A percentile compares a stretch with the other conserved stretches of the same genome.
Conservation (phyloP, 2,888 invertebrate species). For the Noctua comes region DNA sequence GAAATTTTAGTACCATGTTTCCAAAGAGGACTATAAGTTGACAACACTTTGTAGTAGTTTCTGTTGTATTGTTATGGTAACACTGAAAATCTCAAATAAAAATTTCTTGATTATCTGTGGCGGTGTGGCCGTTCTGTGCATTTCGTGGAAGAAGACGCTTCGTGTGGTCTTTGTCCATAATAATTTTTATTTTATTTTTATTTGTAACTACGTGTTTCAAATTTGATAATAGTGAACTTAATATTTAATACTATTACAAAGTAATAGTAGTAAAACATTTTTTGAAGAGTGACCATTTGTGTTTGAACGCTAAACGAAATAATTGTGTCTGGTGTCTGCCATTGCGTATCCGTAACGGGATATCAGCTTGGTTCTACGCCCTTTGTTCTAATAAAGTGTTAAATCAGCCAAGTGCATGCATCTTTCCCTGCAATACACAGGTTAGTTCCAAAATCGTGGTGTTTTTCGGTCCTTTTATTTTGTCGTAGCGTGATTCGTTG, state of each 20-base stretch:
- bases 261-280: constrained; percentile 79
- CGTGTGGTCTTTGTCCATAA: constrained; percentile 84
- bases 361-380: constrained; percentile 88
- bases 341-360: constrained; percentile 89
- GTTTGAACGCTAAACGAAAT: constrained; percentile 69
- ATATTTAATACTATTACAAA: constrained; percentile 77
- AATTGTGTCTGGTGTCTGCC: constrained; percentile 80
- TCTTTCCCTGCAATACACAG: constrained; percentile 90
- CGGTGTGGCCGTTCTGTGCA: constrained; percentile 66
- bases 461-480: constrained; percentile 38
- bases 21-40: not conserved
- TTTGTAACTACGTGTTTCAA: constrained; percentile 78
- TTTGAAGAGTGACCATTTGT: constrained; percentile 74
- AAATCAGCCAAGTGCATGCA: constrained; percentile 90
- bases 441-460: constrained; percentile 75
- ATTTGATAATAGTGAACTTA: constrained; percentile 75
- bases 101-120: constrained; percentile 56
- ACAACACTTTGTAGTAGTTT: constrained; percentile 47
- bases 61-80: constrained; percentile 49
- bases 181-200: constrained; percentile 87
- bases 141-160: constrained; percentile 86
- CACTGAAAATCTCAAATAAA: constrained; percentile 49
- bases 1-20: constrained; percentile 7
- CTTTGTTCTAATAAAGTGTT: constrained; percentile 89
- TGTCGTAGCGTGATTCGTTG: constrained; percentile 70